Conservation (phyloP, 2,888 invertebrate genomes). For the Apodemia hepburni region DNA sequence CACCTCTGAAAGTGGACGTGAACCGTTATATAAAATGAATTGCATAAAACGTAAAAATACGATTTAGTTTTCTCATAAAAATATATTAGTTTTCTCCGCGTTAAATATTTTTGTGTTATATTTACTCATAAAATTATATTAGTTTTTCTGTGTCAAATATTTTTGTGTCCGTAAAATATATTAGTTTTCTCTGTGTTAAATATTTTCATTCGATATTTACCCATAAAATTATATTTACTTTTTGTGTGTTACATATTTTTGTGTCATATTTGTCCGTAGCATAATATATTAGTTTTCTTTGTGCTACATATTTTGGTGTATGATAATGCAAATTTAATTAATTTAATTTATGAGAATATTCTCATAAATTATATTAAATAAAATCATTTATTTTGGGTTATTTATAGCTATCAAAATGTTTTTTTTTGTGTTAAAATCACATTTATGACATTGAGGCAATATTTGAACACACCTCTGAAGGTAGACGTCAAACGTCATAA, state of each 20-base stretch:
- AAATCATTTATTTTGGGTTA: no score
- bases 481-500: conserved; percentile 12
- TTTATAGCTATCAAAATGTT: no score
- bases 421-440: no score
- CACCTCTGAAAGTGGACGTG: conserved; percentile 10
- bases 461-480: conserved; percentile 2
- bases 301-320: not conserved
- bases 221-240: no score
- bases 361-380: no score
- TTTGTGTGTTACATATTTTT: no score
- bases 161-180: not conserved
- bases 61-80: conserved; percentile 6
- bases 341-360: no score
- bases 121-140: not conserved
- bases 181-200: not conserved
- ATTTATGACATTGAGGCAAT: no score
- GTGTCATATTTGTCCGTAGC: no score
- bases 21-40: conserved; percentile 11
- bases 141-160: not conserved
- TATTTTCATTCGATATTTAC: not conserved
- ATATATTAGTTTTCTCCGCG: not conserved
- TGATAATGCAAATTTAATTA: no score
- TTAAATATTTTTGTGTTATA: not conserved
- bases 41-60: conserved; percentile 5
- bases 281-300: not conserved